Percentiles rank a stretch among this genome's conserved stretches.
Evolutionary conservation across 1,140 invertebrate genomes (phyloP).

Genomic region (Brachionus sp.): DNA sequence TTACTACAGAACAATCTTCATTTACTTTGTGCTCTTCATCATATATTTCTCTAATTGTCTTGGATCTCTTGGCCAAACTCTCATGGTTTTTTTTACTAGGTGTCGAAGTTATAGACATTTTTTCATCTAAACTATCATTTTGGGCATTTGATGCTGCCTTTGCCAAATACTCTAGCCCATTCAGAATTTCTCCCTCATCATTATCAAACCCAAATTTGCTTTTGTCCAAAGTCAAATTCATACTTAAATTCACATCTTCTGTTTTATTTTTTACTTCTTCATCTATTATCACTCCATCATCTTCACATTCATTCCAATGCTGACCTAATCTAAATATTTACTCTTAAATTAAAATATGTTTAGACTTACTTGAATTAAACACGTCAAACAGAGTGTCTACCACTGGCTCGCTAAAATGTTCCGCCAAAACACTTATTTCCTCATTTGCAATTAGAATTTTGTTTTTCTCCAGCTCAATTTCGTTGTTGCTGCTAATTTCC

Average conservation of each 20-base stretch:
- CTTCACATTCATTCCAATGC: background rate
- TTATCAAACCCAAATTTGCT: background rate
- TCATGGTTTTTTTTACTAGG: background rate
- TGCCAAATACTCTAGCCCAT: background rate
- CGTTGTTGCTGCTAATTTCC: background rate
- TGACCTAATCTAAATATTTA: background rate
- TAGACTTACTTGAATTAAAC: background rate
- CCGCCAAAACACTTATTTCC: constrained; percentile 14
- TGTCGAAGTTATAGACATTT: background rate
- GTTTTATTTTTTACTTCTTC: background rate
- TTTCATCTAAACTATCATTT: background rate
- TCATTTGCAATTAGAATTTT: constrained; percentile 13
- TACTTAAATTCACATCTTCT: background rate
- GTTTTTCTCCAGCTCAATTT: background rate
- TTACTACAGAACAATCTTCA: background rate
- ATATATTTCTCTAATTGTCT: constrained; percentile 10
- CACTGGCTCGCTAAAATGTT: constrained; percentile 12
- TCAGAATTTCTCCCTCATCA: background rate
- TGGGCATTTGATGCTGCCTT: background rate
- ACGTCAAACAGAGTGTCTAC: constrained; percentile 19
- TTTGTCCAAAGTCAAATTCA: background rate
- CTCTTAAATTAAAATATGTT: background rate
- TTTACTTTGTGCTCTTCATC: background rate
- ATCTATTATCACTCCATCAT: background rate
- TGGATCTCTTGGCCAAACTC: background rate